Evolutionary conservation across 2,113 vertebrate genomes (phyloP), one percentile per base, ranked within the genome.

Genomic region (Apteryx owenii): DNA sequence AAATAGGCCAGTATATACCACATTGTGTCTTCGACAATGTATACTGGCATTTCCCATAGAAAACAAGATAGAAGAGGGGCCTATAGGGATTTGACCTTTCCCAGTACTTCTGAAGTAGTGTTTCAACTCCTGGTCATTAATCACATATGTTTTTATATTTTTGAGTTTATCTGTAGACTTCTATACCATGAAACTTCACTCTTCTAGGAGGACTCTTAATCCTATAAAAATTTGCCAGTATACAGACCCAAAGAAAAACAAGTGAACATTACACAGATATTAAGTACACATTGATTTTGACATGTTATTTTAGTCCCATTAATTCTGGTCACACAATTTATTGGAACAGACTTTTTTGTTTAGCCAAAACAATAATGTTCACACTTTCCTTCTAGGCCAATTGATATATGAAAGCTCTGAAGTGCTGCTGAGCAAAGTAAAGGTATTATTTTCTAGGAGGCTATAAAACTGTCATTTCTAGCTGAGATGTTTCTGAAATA

Each of bases 401-500:
- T 33, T 94, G 91, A 89, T 93, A 42, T 78, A 94, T 91, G 93
- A 91, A 71, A 26, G 18, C 20, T 97, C 84, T 92, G 92, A 94
- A 89, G 81, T 54, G 71, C 38, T 88, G 71, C 91, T 64, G 68
- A 91, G 79, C 50, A 95, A 95, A 93, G 84, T 85, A 82, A 89
- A 91, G 42, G 75, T 81, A 17, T 95, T 95, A 87, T 95, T 91
- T 95, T 91, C 87, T 85, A 54, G 50, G 21, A 91, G 48, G 31
- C 54, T 91, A 88, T 95, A 95, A 97, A 96, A 91, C 68, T 89
- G 75, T 83, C 94, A 95, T 54, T 51, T 93, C 71, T 83, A 46
- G 75, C 54, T 60, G 64, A 77, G 68, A 81, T 89, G 38, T 91
- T 95, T 85, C 78, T 89, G 75, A 88, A 92, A 51, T 40, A 64